phyloP scores from a whole-genome alignment of 2,888 invertebrate genomes.

The Drosophila rubida region DNA sequence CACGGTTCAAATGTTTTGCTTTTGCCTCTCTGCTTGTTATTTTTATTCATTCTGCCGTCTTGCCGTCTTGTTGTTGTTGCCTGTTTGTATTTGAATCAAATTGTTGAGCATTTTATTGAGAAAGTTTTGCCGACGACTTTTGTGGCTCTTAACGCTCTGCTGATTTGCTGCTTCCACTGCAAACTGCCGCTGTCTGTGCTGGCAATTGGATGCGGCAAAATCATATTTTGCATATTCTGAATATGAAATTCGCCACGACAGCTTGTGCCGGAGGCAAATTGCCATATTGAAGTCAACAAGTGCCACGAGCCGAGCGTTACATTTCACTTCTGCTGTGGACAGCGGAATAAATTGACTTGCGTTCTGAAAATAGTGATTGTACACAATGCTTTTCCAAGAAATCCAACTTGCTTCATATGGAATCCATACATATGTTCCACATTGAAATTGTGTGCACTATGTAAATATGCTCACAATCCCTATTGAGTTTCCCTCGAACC shows the following conservation, averaged over 20 bases:
- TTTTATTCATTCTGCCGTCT: constrained; percentile 34
- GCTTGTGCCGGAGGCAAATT: constrained; percentile 16
- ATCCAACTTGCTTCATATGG: background rate
- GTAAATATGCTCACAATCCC: too few relatives aligned
- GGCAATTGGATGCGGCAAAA: constrained; percentile 34
- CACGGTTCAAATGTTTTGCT: constrained; percentile 46
- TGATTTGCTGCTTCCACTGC: constrained; percentile 26
- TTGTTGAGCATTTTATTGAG: constrained; percentile 70
- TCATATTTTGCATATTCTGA: constrained; percentile 46
- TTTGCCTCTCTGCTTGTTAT: constrained; percentile 9
- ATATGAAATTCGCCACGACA: constrained; percentile 31
- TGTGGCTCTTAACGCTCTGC: constrained; percentile 62
- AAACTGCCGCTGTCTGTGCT: background rate
- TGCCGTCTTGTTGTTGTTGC: constrained; percentile 15
- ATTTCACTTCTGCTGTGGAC: background rate
- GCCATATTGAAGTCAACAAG: constrained; percentile 40
- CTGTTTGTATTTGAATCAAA: constrained; percentile 40
- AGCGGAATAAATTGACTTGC: background rate
- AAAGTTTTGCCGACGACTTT: constrained; percentile 63
- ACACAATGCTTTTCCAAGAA: background rate
- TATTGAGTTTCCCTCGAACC: too few relatives aligned
- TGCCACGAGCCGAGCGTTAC: constrained; percentile 6
- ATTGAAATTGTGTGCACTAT: too few relatives aligned
- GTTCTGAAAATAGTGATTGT: background rate
- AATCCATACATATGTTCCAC: background rate